Conservation (phyloP, 2,797 vertebrate genomes). For the Molossus alvarezi region DNA sequence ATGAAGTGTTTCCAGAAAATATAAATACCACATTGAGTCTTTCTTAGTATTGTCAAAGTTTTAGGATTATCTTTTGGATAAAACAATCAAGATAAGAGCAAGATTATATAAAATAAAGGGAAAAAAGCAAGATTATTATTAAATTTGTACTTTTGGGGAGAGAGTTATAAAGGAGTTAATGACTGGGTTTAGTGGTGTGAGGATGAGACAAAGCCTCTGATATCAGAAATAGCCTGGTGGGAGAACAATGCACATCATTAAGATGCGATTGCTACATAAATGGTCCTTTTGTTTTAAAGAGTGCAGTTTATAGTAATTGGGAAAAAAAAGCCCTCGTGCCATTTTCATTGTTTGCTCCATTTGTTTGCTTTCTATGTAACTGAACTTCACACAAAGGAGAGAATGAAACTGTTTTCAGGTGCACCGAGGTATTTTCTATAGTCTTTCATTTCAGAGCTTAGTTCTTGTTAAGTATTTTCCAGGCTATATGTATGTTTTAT, state of each 20-base stretch:
- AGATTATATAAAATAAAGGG: too few species aligned
- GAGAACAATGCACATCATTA: conserved; percentile 59
- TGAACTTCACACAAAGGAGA: conserved; percentile 58
- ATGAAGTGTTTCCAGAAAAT: conserved; percentile 44
- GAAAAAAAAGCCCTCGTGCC: conserved; percentile 23
- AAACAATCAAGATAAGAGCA: neutral
- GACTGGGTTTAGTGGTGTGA: conserved; percentile 33
- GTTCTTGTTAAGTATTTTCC: conserved; percentile 15
- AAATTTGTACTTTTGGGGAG: conserved; percentile 49
- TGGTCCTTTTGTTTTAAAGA: conserved; percentile 62
- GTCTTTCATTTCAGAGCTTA: conserved; percentile 63
- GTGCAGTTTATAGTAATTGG: conserved; percentile 70
- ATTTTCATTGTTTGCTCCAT: conserved; percentile 70
- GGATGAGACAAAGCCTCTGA: conserved; percentile 56
- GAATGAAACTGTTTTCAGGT: conserved; percentile 60
- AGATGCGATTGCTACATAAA: conserved; percentile 33
- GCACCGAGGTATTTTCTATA: conserved; percentile 45
- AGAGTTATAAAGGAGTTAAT: conserved; percentile 66
- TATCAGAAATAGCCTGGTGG: conserved; percentile 54
- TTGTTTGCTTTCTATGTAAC: conserved; percentile 72
- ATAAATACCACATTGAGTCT: conserved; percentile 32
- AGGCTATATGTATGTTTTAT: neutral
- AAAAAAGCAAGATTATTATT: conserved; percentile 8
- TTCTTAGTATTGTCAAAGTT: conserved; percentile 44
- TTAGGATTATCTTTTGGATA: neutral